Evolutionary conservation across 30 jellyfish, hydroid and myxozoan genomes (phyloP), one percentile per base, ranked within the genome.

Genomic region (Aurelia aurita complex sp. Pacific): DNA sequence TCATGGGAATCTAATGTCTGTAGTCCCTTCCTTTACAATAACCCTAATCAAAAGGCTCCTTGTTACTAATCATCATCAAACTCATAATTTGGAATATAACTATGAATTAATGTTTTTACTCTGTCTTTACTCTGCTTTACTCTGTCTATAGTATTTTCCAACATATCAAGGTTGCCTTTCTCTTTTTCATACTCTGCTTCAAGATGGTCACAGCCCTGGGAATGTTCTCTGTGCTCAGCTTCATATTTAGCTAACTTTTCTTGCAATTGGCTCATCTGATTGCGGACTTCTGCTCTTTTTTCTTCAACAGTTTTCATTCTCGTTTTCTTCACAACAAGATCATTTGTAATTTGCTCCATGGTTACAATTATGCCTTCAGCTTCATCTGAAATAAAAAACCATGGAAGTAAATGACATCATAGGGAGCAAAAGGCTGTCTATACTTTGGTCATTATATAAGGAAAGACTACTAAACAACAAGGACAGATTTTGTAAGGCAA

Each of bases 41-140:
- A 46, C 57, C 57, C 57, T 2, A 46, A 46, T 1, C 12, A 46
- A 46, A 46, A 46, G 57, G 14, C 1, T 9, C 14, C 14, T 2
- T 46, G 57, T 46, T 46, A 6, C 65, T 52, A 75, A 38, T 82
- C 79, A 33, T 82, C 91, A 29, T 70, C 85, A 82, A 82, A 82
- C 65, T 42, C 55, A 68, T 68, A 82, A 65, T 84, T 33, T 65
- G 95, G 95, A 67, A 69, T 75, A 71, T 57, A 65, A 77, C 76
- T 69, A 5, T 63, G 85, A 42, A 86, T 64, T 13, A 86, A 16
- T 16, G 74, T 68, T 55, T 74, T 86, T 29, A 86, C 89, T 53
- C 87, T 76, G 17, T 86, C 89, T 76, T 86, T 86, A 67, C 95
- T 77, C 62, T 76, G 81, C 42, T 76, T 76, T 23, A 86, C 87